Base-by-base conservation (phyloP, 2,888 invertebrate genomes). In the Ochlodes sylvanus region DNA sequence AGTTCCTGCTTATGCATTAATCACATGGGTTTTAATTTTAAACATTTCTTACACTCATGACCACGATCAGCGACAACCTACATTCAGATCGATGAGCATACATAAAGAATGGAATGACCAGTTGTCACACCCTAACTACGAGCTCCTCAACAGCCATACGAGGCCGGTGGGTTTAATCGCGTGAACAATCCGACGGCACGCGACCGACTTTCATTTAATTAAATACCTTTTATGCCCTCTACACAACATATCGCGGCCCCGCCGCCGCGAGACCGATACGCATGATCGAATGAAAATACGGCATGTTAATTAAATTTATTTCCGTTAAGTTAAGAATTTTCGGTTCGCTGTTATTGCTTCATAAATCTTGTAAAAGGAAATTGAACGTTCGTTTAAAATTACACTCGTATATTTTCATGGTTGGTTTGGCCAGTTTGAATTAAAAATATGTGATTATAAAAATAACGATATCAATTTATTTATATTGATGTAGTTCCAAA, bases 131-230 rank as follows among this genome's bases (percentile, higher is more conserved):
- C 19, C 19, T 1, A 50, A 9, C 27, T 4, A 50, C 10, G 1
- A 10, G 19, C 17, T 4, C 3, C 4, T 17, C 17, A 1, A 3
- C 7, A n/a, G 2, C 27, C 14, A n/a, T n/a, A 27, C 32, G 54
- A 21, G 54, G 27, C 54, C 54, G 54, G 27, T 21, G 54, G 41
- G 52, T n/a, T 17, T 41, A 54, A 54, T 54, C 52, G 41, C 54
- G 63, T 41, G 63, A 54, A 63, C 63, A 63, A 63, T 42, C 27
- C 54, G 54, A 10, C 34, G 60, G 63, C 63, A 63, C 62, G 38
- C 50, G 38, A 62, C 62, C 62, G 38, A 14, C 54, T 63, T 55
- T 42, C 61, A 19, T 62, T 62, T 62, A 62, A 62, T 62, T 62
- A 62, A 62, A 62, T 62, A 62, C 61, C 61, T 50, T 62, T 50